Conservation (phyloP, 1,140 invertebrate genomes). For the Formica exsecta region DNA sequence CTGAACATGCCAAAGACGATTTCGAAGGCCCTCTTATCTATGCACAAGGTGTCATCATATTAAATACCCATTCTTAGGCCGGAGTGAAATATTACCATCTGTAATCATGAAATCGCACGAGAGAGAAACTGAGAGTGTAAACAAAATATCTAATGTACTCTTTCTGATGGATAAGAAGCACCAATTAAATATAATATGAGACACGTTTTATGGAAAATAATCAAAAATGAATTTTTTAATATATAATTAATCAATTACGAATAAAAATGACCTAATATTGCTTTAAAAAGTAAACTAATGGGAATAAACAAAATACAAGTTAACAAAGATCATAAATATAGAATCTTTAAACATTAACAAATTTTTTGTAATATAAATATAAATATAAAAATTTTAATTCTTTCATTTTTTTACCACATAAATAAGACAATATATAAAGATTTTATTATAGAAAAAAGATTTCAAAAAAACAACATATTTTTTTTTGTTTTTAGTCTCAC, state of each 20-base stretch:
- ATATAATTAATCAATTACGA: neutral
- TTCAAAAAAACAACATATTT: too few relatives aligned
- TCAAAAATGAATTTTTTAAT: neutral
- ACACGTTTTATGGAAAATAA: neutral
- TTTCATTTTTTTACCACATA: too few relatives aligned
- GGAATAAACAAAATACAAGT: too few relatives aligned
- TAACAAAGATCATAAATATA: too few relatives aligned
- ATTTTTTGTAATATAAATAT: too few relatives aligned
- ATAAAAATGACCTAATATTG: too few relatives aligned
- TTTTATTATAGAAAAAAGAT: too few relatives aligned
- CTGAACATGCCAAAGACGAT: slow-evolving; percentile 47
- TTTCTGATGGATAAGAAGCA: neutral
- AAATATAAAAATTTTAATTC: too few relatives aligned
- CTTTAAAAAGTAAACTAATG: too few relatives aligned
- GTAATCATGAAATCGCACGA: slow-evolving; percentile 51
- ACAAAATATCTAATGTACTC: neutral
- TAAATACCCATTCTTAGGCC: slow-evolving; percentile 63
- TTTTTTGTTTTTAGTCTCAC: too few relatives aligned
- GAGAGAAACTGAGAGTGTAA: slow-evolving; percentile 19
- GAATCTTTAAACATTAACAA: too few relatives aligned
- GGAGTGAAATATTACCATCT: slow-evolving; percentile 70
- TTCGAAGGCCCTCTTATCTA: slow-evolving; percentile 71
- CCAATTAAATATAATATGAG: neutral
- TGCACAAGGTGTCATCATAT: slow-evolving; percentile 57
- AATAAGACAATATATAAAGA: too few relatives aligned